Evolutionary conservation across 1,140 invertebrate genomes (phyloP).

Genomic region (Subanguina moxae): DNA sequence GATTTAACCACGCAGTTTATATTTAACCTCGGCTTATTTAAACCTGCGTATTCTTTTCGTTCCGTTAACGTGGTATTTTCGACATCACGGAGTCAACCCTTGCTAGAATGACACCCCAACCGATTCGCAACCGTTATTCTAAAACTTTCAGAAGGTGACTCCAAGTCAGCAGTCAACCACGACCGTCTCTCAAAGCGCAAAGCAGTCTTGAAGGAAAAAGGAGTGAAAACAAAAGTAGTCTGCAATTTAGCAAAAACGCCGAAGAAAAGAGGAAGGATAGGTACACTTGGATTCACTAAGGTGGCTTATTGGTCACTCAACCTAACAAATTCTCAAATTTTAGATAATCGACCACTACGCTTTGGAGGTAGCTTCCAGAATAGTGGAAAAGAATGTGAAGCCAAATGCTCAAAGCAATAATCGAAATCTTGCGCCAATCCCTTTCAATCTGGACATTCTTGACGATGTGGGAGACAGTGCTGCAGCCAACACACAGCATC

Average conservation of each 20-base stretch:
- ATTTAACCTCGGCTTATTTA: too few relatives aligned
- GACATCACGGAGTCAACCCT: too few relatives aligned
- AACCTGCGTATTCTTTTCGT: too few relatives aligned
- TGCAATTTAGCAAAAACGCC: neutral
- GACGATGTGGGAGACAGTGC: constrained; percentile 5
- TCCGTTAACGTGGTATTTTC: too few relatives aligned
- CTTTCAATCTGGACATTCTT: constrained; percentile 7
- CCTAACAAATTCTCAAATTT: neutral
- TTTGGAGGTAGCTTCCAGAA: constrained; percentile 6
- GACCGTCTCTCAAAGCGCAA: constrained; percentile 9
- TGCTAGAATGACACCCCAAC: too few relatives aligned
- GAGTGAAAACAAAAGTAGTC: neutral
- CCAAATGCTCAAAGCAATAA: neutral
- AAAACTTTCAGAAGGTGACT: neutral
- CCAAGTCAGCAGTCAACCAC: neutral
- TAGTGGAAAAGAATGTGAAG: neutral
- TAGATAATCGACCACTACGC: constrained; percentile 12
- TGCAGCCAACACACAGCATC: too few relatives aligned
- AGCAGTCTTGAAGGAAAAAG: constrained; percentile 1
- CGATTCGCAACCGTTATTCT: too few relatives aligned
- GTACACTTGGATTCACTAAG: neutral
- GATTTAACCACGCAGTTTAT: too few relatives aligned
- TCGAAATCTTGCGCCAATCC: constrained; percentile 12
- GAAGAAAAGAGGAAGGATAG: constrained; percentile 1
- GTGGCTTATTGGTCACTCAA: neutral